phyloP scores from a whole-genome alignment of 1,140 invertebrate species.

The Lutraria rhynchaena region DNA sequence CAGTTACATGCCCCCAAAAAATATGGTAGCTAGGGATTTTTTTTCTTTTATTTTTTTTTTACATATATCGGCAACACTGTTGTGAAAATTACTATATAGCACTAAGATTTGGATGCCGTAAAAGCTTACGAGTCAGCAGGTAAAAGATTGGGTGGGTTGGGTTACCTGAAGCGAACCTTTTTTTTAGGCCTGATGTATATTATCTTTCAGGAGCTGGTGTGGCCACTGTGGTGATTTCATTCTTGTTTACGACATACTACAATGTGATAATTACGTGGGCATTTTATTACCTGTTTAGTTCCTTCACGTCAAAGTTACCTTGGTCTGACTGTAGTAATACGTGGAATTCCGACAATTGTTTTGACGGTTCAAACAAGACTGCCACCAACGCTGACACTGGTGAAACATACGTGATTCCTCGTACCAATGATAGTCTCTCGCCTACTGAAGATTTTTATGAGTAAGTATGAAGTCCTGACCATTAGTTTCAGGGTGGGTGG shows the following conservation, averaged over 20 bases:
- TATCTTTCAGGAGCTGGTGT: conserved; percentile 78
- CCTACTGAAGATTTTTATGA: conserved; percentile 76
- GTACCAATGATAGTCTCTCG: conserved; percentile 69
- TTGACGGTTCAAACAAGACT: conserved; percentile 60
- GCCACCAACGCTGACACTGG: conserved; percentile 37
- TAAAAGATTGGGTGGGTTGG: too few relatives aligned
- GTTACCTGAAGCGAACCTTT: too few relatives aligned
- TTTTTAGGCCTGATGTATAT: too few relatives aligned
- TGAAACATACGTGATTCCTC: conserved; percentile 11
- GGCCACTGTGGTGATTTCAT: conserved; percentile 80
- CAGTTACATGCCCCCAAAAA: too few relatives aligned
- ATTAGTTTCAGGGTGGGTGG: too few relatives aligned
- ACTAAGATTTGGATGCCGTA: too few relatives aligned
- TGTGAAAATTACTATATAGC: too few relatives aligned
- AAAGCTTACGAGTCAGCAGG: too few relatives aligned
- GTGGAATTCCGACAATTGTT: conserved; percentile 81
- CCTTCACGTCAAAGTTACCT: conserved; percentile 93
- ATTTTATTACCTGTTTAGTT: conserved; percentile 97
- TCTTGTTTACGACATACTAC: conserved; percentile 90
- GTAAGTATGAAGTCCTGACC: conserved; percentile 59
- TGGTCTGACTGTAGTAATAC: conserved; percentile 94
- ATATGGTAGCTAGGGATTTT: too few relatives aligned
- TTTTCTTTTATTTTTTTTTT: too few relatives aligned
- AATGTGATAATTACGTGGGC: conserved; percentile 99
- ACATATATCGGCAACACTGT: too few relatives aligned